These are phyloP conservation scores for Nematopogon swammerdamellus DNA, from an alignment of 2,888 invertebrate species.

Conservation along the genomic window DNA sequence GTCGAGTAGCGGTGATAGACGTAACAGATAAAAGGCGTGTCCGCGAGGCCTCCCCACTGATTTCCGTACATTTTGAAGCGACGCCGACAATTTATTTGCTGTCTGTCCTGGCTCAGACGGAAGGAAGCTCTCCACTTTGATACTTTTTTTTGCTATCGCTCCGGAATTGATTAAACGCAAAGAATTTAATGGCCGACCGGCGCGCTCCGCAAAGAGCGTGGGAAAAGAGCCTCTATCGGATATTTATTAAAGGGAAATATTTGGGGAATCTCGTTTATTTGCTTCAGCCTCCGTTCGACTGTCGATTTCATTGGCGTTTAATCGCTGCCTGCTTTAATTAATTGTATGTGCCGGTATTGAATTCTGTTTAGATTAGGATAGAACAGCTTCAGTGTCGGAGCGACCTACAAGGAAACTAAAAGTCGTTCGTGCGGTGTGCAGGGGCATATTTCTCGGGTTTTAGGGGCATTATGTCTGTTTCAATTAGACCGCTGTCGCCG, in stretches of 20 bases:
- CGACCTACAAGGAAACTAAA: too few species aligned
- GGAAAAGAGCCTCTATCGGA: slow-evolving; percentile 31
- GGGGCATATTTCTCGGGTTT: too few species aligned
- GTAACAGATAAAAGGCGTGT: slow-evolving; percentile 53
- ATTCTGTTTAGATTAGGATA: too few species aligned
- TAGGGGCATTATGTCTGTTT: neutral
- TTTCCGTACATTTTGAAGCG: slow-evolving; percentile 46
- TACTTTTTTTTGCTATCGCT: slow-evolving; percentile 31
- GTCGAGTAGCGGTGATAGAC: slow-evolving; percentile 42
- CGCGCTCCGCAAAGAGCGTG: slow-evolving; percentile 26
- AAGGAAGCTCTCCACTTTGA: slow-evolving; percentile 35
- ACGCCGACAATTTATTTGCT: slow-evolving; percentile 47
- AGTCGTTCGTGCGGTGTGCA: neutral
- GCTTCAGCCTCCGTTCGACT: slow-evolving; percentile 23
- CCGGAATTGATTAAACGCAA: slow-evolving; percentile 44
- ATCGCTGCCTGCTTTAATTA: slow-evolving; percentile 14
- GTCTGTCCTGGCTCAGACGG: slow-evolving; percentile 30
- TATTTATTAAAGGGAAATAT: slow-evolving; percentile 33
- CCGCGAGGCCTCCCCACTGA: slow-evolving; percentile 33
- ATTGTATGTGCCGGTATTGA: too few species aligned
- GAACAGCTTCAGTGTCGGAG: too few species aligned
- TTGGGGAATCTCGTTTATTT: slow-evolving; percentile 32
- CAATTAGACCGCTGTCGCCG: neutral
- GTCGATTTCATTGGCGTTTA: slow-evolving; percentile 26
- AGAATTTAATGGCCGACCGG: slow-evolving; percentile 43